A percentile compares a stretch with the other conserved stretches of the same genome.
These are phyloP conservation scores for Neoarius graeffei DNA, from an alignment of 2,113 vertebrate species.

Conservation along the genomic window DNA sequence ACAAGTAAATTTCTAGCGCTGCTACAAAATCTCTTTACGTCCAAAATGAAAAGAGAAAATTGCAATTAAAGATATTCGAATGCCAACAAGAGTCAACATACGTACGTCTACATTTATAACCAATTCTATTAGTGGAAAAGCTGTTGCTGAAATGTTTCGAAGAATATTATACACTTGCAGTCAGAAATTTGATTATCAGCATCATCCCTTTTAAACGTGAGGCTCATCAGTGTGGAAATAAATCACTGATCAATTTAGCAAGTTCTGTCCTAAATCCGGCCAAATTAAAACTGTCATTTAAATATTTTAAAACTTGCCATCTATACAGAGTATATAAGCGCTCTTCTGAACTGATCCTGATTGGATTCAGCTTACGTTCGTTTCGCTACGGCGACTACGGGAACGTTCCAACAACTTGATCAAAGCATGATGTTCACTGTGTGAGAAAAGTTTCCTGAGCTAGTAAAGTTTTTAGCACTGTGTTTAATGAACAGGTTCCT, in stretches of 20 bases:
- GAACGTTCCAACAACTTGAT: background rate
- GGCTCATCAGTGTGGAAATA: too few species aligned
- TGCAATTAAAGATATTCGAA: background rate
- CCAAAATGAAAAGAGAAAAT: background rate
- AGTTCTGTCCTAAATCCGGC: too few species aligned
- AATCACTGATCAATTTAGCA: too few species aligned
- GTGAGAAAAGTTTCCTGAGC: background rate
- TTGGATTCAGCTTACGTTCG: background rate
- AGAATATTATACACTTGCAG: background rate
- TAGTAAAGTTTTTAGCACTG: background rate
- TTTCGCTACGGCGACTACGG: too few species aligned
- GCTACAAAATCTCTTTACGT: background rate
- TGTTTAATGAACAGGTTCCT: background rate
- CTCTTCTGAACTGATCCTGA: too few species aligned
- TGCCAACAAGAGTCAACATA: background rate
- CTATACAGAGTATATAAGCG: too few species aligned
- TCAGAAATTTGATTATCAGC: background rate
- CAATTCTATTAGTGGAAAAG: background rate
- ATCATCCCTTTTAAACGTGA: background rate
- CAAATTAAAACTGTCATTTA: too few species aligned
- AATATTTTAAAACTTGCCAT: background rate
- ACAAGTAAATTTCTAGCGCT: background rate
- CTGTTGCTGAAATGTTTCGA: background rate
- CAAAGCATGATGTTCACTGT: background rate
- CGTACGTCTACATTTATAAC: background rate